Percentiles rank a stretch among this genome's conserved stretches.
phyloP scores from a whole-genome alignment of 2,113 vertebrate species.

The Narcine bancroftii region DNA sequence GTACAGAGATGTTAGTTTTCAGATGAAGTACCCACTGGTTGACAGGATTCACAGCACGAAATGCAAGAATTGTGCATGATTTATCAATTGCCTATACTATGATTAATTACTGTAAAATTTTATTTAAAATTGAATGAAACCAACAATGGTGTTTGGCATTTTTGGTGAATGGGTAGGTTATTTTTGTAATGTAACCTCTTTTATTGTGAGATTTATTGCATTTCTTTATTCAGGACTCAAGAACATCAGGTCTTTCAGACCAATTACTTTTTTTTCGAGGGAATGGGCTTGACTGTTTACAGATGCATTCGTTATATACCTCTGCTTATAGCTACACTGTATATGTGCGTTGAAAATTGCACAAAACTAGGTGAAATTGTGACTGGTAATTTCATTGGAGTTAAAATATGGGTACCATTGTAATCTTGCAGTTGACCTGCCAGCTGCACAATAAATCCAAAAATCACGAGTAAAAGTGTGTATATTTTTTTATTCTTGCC shows the following conservation, averaged over 20 bases:
- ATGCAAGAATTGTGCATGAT: not conserved
- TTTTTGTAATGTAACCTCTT: not conserved
- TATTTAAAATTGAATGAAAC: slow-evolving; percentile 1
- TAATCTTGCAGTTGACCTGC: not conserved
- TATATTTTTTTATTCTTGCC: not conserved
- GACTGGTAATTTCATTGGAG: slow-evolving; percentile 11
- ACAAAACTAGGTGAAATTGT: not conserved
- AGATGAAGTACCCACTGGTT: not conserved
- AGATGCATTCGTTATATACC: slow-evolving; percentile 32
- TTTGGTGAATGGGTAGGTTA: slow-evolving; percentile 18
- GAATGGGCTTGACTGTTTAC: slow-evolving; percentile 1
- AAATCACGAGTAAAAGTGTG: slow-evolving; percentile 21
- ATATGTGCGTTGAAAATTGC: slow-evolving; percentile 12
- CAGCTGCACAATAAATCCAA: slow-evolving; percentile 34
- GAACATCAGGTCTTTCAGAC: not conserved
- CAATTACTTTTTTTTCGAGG: not conserved
- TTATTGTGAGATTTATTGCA: not conserved
- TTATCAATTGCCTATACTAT: not conserved
- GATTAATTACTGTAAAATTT: not conserved
- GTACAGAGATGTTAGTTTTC: not conserved
- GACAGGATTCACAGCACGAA: not conserved
- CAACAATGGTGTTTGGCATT: not conserved
- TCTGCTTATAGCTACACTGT: slow-evolving; percentile 17
- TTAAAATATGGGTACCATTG: slow-evolving; percentile 3
- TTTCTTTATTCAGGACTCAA: slow-evolving; percentile 8